Conservation (phyloP, 1,140 invertebrate genomes). For the Centruroides vittatus region DNA sequence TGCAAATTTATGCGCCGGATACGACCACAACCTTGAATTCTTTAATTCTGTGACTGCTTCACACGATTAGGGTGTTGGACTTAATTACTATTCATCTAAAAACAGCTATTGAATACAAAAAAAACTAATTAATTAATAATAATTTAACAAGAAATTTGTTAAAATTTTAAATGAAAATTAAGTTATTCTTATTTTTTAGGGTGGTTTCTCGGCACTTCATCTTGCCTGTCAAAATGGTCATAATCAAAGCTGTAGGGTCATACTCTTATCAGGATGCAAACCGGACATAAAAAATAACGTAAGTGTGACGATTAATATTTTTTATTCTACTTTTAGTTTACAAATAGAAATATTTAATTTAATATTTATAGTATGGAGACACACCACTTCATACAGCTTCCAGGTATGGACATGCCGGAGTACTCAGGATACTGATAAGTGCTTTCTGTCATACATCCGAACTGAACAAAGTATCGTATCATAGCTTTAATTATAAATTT, state of each 20-base stretch:
- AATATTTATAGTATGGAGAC: conserved; percentile 50
- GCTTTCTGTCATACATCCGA: conserved; percentile 71
- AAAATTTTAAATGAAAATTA: too few species aligned
- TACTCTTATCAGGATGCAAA: conserved; percentile 70
- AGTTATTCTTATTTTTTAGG: conserved; percentile 20
- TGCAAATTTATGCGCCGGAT: too few species aligned
- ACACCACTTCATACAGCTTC: conserved; percentile 86
- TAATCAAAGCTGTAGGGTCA: conserved; percentile 80
- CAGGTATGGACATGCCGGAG: conserved; percentile 88
- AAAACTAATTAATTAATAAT: too few species aligned
- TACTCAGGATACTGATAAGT: conserved; percentile 81
- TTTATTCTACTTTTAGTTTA: neutral
- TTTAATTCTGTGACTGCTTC: too few species aligned
- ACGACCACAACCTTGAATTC: too few species aligned
- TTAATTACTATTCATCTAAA: too few species aligned
- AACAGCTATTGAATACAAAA: too few species aligned
- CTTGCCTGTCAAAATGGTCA: conserved; percentile 90
- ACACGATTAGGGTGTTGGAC: too few species aligned
- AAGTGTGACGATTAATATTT: conserved; percentile 26
- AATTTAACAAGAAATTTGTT: too few species aligned
- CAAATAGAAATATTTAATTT: neutral
- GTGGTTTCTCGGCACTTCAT: conserved; percentile 84
- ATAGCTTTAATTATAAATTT: neutral
- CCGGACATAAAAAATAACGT: conserved; percentile 85
- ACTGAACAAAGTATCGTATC: conserved; percentile 61